Evolutionary conservation across 2,113 vertebrate species (phyloP), one percentile per base, ranked within the genome.

Genomic region (Barnardius zonarius): DNA sequence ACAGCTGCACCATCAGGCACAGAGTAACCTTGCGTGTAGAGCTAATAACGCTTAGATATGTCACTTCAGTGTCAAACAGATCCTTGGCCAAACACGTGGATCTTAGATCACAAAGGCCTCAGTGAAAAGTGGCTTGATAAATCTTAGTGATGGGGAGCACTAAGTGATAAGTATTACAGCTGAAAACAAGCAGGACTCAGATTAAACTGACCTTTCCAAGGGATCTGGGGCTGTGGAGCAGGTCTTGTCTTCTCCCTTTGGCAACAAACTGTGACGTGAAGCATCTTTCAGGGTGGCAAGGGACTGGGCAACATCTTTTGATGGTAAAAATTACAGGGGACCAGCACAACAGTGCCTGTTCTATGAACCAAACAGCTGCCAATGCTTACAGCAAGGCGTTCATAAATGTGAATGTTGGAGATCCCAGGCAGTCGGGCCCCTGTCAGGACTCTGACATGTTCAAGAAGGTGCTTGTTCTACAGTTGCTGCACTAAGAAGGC

Each of bases 1-100:
- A 30, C 10, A 23, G 19, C 62, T 27, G 62, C 86, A 31, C 48
- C 1, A 0, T 7, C 27, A 14, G 43, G 49, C 3, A 0, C 24
- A 11, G 43, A 10, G 19, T 23, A 74, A 20, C 33, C 33, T 30
- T 25, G 17, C 3, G 0, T 37, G 30, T 31, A 43, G 16, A 78
- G 73, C 31, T 64, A 61, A 61, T 23, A 69, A 64, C 17, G 10
- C 69, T 54, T 33, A 83, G 49, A 37, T 78, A 30, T 23, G 23
- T 54, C 66, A 22, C 12, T 52, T 83, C 48, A 31, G n/a, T 37
- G 33, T 64, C 72, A 49, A 31, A 69, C 5, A 86, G n/a, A 79
- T 52, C 43, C 11, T 31, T 52, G 67, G 77, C 54, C 27, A 52
- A 74, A 61, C 30, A 24, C 5, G 0, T n/a, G 28, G 37, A n/a